These are phyloP conservation scores for Ips nitidus DNA, from an alignment of 1,140 invertebrate genomes.

Conservation along the genomic window DNA sequence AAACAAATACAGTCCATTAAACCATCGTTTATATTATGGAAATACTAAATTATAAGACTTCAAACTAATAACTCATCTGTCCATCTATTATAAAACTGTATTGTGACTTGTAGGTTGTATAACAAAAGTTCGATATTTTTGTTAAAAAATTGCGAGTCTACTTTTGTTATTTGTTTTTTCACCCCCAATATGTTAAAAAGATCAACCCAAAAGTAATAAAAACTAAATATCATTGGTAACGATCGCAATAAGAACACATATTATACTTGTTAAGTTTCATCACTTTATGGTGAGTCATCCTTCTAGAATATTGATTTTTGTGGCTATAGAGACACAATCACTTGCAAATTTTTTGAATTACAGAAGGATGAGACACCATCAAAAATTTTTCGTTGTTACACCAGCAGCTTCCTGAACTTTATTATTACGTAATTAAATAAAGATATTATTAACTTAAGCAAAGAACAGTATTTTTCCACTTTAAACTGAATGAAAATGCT, in stretches of 20 bases:
- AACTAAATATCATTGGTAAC: constrained; percentile 39
- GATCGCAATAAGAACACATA: constrained; percentile 37
- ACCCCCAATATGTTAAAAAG: neutral
- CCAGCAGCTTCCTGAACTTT: too few relatives aligned
- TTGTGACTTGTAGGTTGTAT: constrained; percentile 4
- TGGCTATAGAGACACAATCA: constrained; percentile 47
- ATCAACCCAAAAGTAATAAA: constrained; percentile 37
- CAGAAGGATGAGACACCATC: too few relatives aligned
- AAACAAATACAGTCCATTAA: too few relatives aligned
- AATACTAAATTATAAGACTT: neutral
- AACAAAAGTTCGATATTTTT: neutral
- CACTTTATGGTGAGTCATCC: neutral
- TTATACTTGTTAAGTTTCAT: constrained; percentile 7
- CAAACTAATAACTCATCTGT: constrained; percentile 1
- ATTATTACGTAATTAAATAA: too few relatives aligned
- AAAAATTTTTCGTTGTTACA: too few relatives aligned
- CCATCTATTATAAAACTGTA: constrained; percentile 1
- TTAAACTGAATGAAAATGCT: neutral
- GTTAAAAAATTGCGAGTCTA: too few relatives aligned
- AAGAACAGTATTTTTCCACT: too few relatives aligned
- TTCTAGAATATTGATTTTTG: neutral
- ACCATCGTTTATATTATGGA: too few relatives aligned
- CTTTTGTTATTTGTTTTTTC: too few relatives aligned
- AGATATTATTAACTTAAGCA: too few relatives aligned
- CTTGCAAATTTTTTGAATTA: constrained; percentile 28